Evolutionary conservation across 2,888 invertebrate species (phyloP), one percentile per base, ranked within the genome.

Genomic region (Nezara viridula): DNA sequence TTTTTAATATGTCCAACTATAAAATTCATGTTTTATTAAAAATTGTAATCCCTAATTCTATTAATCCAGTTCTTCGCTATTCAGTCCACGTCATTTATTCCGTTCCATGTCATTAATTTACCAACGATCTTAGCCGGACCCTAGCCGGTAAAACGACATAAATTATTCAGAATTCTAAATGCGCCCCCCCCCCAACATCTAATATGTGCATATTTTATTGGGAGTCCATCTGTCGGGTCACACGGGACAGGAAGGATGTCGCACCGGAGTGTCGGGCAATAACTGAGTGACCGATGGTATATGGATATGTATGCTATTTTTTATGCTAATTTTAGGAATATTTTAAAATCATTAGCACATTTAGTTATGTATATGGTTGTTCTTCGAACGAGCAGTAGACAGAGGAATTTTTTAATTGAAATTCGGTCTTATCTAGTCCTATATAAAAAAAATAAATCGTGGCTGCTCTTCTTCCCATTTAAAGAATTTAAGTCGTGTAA

Each of bases 171-270:
- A 60, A 32, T 16, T 16, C 60, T 60, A 32, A 60, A 60, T 60
- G 60, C 60, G 7, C 9, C 10, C 55, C n/a, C 16, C 27, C 2
- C 60, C 16, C 60, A 0, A 14, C 16, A 60, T 60, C 60, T 60
- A 60, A 60, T 60, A 60, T 60, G 60, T 60, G 60, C 60, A 60
- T 60, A 60, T 60, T 60, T 32, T 60, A 60, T 60, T 60, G 60
- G 14, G 5, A 60, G 60, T 32, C 60, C 60, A 60, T 27, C 60
- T 60, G 60, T 32, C 14, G 27, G 60, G 27, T 60, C 60, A 32
- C 60, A 60, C 27, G 60, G n/a, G n/a, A n/a, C n/a, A n/a, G 27
- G 6, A 4, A 27, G 60, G 27, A 32, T 60, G 60, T 60, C 60
- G 14, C 60, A 6, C 27, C 6, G 5, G 0, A 27, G 60, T 14